Base-by-base conservation (phyloP, 2,888 invertebrate genomes). In the Oegoconia quadripuncta region DNA sequence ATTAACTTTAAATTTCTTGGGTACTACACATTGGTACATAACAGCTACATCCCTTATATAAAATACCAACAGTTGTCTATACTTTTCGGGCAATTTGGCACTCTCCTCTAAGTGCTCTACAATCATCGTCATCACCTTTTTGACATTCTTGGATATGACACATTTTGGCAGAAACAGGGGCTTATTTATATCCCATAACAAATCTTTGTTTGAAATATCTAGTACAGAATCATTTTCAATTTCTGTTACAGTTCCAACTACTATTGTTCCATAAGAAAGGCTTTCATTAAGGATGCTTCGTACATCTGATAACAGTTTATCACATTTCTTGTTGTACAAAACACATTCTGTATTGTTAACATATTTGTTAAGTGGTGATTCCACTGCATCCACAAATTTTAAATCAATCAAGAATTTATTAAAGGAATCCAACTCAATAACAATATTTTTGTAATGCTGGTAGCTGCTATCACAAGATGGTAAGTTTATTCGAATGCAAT, bases 311-410 rank as follows among this genome's bases (percentile, higher is more conserved):
- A 88, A 54, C 3, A 88, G 46, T 48, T 82, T 87, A 45, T 82
- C 75, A 68, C 84, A 88, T 54, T 84, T 86, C 36, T 86, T 87
- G 37, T 83, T 74, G 37, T 86, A 88, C 13, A 88, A 52, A 0
- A 88, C 74, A 56, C 75, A 75, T 59, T 86, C 82, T 1, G 82
- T 79, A 17, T 87, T 72, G 54, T 77, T 71, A 5, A 86, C 76
- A 39, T 79, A 88, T 45, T 80, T 75, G 44, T 79, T 75, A 1
- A 88, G 50, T 0, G 87, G 86, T 14, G 88, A 88, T 28, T 74
- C 52, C 1, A 66, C 56, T 0, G 72, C 55, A 22, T 75, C 66
- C 3, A 84, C 74, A 57, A 88, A 88, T 49, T 83, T 80, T n/a
- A 87, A 48, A 11, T 88, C 86, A 27, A 86, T 71, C 3, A 88